These are phyloP conservation scores for Andrena fulva DNA, from an alignment of 2,888 invertebrate species.

Conservation along the genomic window DNA sequence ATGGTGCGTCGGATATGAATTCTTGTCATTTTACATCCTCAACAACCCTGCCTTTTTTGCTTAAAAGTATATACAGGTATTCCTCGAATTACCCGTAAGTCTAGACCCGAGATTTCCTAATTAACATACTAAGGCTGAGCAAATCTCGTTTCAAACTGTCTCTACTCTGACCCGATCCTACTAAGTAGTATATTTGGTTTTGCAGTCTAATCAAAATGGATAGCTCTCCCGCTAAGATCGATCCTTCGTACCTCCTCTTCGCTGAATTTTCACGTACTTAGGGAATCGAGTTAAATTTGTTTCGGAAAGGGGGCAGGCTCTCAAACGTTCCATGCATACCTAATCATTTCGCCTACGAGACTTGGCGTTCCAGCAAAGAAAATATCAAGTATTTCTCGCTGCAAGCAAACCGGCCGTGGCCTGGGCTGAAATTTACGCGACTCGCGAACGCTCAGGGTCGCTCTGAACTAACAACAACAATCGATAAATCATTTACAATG, in stretches of 20 bases:
- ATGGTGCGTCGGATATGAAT: conserved; percentile 11
- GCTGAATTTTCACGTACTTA: not conserved
- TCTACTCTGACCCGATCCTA: conserved; percentile 39
- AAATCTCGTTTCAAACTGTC: conserved; percentile 52
- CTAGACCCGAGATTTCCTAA: conserved; percentile 12
- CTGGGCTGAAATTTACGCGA: not conserved
- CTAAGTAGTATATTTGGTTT: conserved; percentile 79
- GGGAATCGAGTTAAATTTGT: not conserved
- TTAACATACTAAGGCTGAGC: conserved; percentile 64
- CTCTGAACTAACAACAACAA: not conserved
- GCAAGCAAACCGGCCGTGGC: conserved; percentile 26
- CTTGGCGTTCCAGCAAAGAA: not conserved
- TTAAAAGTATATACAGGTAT: conserved; percentile 26
- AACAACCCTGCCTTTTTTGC: not conserved
- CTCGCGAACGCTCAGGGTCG: conserved; percentile 29
- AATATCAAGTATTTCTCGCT: not conserved
- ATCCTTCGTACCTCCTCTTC: conserved; percentile 7
- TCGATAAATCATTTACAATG: not conserved
- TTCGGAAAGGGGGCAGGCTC: not conserved
- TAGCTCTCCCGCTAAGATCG: conserved; percentile 28
- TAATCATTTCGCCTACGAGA: not conserved
- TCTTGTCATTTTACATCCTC: conserved; percentile 3
- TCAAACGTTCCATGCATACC: conserved; percentile 8
- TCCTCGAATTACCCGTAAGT: conserved; percentile 23
- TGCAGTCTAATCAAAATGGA: conserved; percentile 73